Percentiles rank a stretch among this genome's conserved stretches.
phyloP scores from a whole-genome alignment of 2,888 invertebrate genomes.

The Frankliniella fusca region DNA sequence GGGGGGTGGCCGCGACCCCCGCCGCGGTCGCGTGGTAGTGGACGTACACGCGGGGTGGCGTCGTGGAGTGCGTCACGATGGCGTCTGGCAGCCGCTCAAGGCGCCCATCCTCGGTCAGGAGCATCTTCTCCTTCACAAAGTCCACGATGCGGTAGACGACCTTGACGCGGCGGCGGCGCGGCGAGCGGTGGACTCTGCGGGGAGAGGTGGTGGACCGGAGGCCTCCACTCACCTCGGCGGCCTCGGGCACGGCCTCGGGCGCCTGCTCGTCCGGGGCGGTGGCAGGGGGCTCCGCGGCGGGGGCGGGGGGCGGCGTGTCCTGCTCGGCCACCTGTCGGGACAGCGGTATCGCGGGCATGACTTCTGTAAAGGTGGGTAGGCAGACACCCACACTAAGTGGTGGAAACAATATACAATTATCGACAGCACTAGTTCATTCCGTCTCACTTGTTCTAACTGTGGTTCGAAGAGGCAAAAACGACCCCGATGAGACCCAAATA shows the following conservation, averaged over 20 bases:
- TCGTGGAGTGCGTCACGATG: slow-evolving; percentile 9
- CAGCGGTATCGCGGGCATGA: too few species aligned
- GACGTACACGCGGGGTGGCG: slow-evolving; percentile 6
- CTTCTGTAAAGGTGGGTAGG: too few species aligned
- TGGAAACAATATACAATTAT: too few species aligned
- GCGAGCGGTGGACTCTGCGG: neutral
- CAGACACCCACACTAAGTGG: too few species aligned
- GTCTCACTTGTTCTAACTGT: too few species aligned
- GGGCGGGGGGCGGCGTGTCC: neutral
- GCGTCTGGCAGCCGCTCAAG: slow-evolving; percentile 15
- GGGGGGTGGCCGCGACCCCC: too few species aligned
- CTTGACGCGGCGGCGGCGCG: slow-evolving; percentile 41
- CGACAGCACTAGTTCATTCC: too few species aligned
- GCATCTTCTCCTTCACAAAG: slow-evolving; percentile 56
- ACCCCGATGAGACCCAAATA: too few species aligned
- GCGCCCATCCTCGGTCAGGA: slow-evolving; percentile 52
- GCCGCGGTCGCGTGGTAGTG: neutral
- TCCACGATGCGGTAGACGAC: slow-evolving; percentile 54
- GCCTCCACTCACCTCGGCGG: too few species aligned
- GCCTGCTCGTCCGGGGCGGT: neutral
- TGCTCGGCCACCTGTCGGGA: slow-evolving; percentile 7
- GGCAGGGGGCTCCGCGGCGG: neutral
- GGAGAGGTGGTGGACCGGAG: neutral
- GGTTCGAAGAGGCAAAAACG: too few species aligned
- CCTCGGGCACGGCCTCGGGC: neutral